Base-by-base conservation (phyloP, 2,113 vertebrate species). In the Mirza zaza region DNA sequence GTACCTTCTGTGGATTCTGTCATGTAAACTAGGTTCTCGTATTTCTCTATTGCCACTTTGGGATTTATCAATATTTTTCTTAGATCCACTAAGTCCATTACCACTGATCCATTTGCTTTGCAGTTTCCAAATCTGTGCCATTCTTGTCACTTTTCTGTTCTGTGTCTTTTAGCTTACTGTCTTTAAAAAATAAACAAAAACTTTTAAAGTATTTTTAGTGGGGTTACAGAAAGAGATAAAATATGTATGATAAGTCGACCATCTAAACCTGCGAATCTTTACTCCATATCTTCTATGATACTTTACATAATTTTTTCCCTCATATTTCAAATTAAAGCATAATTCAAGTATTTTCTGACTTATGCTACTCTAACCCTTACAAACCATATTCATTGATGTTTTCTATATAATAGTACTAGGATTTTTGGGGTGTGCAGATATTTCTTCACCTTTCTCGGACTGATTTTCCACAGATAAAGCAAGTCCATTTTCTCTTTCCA, bases 401-500 rank as follows among this genome's bases (percentile, higher is more conserved):
- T 70, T 81, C 39, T 76, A 68, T 2, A 32, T 50, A 39, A 57
- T 25, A 25, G 36, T 25, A 57, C 25, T 36, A 5, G 50, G 34
- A 27, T 25, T n/a, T 57, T 52, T 65, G 23, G 32, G 27, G 32
- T 3, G 39, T 75, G 1, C 25, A 90, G 0, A 2, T 70, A 94
- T 87, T 15, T 77, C 39, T 97, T 98, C 98, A 99, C 99, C 99
- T 99, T 98, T 99, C 99, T 93, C 99, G 98, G 34, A 99, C 99
- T 0, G 99, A 99, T 97, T 99, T 99, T 48, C 99, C 99, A 97
- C 99, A 99, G 93, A 99, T 98, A 95, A 99, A 99, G 98, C 99
- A 99, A 0, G 99, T 99, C 99, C 99, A 99, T 96, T 99, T 99
- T 81, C 99, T 99, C 97, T 99, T 99, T 75, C 99, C 99, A 86